phyloP scores from a whole-genome alignment of 2,797 vertebrate genomes.

The Lithobates pipiens region DNA sequence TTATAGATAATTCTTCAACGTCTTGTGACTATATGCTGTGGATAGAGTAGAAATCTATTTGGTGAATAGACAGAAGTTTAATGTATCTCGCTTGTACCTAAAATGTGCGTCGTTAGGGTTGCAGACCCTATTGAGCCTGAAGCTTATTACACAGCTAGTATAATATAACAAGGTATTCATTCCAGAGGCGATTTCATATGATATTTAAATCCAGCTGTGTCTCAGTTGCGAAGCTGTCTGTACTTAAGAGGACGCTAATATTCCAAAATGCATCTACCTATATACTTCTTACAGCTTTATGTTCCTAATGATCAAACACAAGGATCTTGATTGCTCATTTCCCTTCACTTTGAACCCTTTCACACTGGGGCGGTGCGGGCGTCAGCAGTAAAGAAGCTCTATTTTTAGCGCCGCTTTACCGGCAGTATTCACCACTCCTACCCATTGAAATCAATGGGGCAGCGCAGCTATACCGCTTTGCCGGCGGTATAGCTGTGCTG shows the following conservation, averaged over 20 bases:
- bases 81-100: neutral
- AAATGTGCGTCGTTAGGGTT: neutral
- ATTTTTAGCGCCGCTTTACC: too few relatives aligned
- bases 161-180: neutral
- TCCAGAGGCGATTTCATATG: neutral
- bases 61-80: neutral
- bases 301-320: too few relatives aligned
- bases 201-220: neutral
- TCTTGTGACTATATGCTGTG: slow-evolving; percentile 7
- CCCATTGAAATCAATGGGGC: too few relatives aligned
- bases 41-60: slow-evolving; percentile 16
- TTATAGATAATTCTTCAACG: slow-evolving; percentile 18
- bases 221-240: too few relatives aligned
- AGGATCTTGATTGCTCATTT: too few relatives aligned
- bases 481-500: too few relatives aligned
- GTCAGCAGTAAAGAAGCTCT: too few relatives aligned
- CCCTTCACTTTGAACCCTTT: too few relatives aligned
- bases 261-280: neutral
- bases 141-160: neutral
- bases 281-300: too few relatives aligned
- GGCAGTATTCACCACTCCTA: too few relatives aligned
- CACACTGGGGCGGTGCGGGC: too few relatives aligned
- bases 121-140: neutral
- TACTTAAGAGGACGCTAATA: neutral
- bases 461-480: too few relatives aligned